Evolutionary conservation across 2,888 invertebrate species (phyloP).

Genomic region (Stomorhina lunata): DNA sequence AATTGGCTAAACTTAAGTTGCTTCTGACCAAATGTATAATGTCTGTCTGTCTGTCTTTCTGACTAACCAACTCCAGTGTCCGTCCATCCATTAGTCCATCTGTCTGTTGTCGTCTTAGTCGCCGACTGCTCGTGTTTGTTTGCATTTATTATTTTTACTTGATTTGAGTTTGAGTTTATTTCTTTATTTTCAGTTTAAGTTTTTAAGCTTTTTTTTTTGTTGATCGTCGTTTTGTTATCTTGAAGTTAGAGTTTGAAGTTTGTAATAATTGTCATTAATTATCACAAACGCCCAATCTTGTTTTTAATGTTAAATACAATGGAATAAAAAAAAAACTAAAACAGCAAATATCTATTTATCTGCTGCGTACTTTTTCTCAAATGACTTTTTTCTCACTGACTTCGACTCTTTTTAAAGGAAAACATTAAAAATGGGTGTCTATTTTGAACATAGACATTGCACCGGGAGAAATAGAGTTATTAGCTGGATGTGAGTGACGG

Average conservation of each 20-base stretch:
- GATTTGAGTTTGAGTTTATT: conserved; percentile 45
- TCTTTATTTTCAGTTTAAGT: conserved; percentile 15
- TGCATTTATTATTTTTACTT: conserved; percentile 58
- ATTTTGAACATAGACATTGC: conserved; percentile 9
- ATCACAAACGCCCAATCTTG: conserved; percentile 77
- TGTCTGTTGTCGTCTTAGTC: too few species aligned
- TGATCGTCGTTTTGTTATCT: conserved; percentile 33
- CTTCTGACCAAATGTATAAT: conserved; percentile 59
- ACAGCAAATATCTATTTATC: too few species aligned
- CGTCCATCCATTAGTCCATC: neutral
- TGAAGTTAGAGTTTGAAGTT: conserved; percentile 54
- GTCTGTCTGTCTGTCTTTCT: conserved; percentile 6
- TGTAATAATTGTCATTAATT: conserved; percentile 73
- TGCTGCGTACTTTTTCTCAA: too few species aligned
- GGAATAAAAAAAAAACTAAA: conserved; percentile 17
- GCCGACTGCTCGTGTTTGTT: conserved; percentile 30
- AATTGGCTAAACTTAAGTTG: conserved; percentile 64
- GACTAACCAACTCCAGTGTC: too few species aligned
- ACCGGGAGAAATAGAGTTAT: conserved; percentile 30
- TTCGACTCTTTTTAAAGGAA: conserved; percentile 34
- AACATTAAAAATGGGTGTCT: neutral
- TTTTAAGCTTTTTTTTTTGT: conserved; percentile 16
- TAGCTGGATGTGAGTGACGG: neutral
- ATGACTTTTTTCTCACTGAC: conserved; percentile 1
- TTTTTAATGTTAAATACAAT: conserved; percentile 66